Percentiles rank a stretch among this genome's conserved stretches.
Evolutionary conservation across 1,140 invertebrate species (phyloP).

Genomic region (Lordiphosa collinella): DNA sequence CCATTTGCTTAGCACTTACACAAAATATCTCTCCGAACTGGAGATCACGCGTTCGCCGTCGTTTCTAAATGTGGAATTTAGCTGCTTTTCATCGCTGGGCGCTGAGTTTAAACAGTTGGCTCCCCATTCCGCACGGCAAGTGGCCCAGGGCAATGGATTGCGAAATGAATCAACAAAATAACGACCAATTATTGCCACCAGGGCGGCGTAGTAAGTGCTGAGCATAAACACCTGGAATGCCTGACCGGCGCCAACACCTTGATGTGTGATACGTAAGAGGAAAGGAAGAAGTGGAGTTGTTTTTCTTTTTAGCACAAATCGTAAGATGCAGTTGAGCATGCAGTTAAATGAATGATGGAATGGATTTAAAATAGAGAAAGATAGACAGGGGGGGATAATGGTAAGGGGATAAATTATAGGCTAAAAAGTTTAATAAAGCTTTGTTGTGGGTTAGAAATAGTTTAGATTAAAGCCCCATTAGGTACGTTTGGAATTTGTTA

Average conservation of each 20-base stretch:
- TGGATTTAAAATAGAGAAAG: too few relatives aligned
- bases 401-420: too few relatives aligned
- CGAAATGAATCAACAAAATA: conserved; percentile 85
- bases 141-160: conserved; percentile 83
- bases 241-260: conserved; percentile 89
- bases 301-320: neutral
- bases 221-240: conserved; percentile 86
- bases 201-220: conserved; percentile 85
- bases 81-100: conserved; percentile 25
- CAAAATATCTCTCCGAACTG: conserved; percentile 83
- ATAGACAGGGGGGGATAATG: too few relatives aligned
- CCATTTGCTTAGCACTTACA: conserved; percentile 79
- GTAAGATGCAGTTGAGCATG: too few relatives aligned
- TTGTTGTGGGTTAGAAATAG: too few relatives aligned
- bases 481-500: too few relatives aligned
- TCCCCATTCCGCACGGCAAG: conserved; percentile 83
- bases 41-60: conserved; percentile 66
- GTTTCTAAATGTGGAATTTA: conserved; percentile 14
- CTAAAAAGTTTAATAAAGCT: too few relatives aligned
- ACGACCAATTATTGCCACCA: conserved; percentile 87
- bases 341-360: too few relatives aligned
- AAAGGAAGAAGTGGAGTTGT: neutral
- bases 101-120: conserved; percentile 58
- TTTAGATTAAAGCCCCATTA: too few relatives aligned
- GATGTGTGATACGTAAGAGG: conserved; percentile 11